Evolutionary conservation across 2,113 vertebrate species (phyloP), one percentile per base, ranked within the genome.

Genomic region (Hipposideros armiger): DNA sequence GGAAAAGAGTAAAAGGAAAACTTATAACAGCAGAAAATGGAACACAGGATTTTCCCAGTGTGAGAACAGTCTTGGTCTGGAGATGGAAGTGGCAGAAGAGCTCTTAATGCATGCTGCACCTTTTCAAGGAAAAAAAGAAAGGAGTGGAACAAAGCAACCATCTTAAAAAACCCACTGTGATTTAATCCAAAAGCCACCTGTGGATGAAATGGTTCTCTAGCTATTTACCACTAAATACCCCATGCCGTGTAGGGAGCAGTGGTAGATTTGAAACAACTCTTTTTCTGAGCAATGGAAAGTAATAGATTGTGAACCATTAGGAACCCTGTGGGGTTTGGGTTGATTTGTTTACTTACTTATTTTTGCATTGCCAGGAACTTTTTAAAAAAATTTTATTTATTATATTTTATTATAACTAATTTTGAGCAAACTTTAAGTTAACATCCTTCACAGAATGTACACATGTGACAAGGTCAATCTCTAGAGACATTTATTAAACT

Each of bases 1-100:
- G 10, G 85, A 50, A 36, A 93, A 87, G 82, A 89, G 19, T 64
- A 70, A 66, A 70, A 86, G 56, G 54, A 66, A 89, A 93, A 73
- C 4, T 11, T 32, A 15, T 1, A 72, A 70, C 2, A 10, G 47
- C 40, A 26, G 77, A 50, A 91, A 90, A 76, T 0, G 11, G 66
- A 91, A 56, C 50, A 11, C 2, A 15, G 78, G 47, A 16, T 42
- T 60, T 90, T 66, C 81, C 62, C 42, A 45, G 72, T 0, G 11
- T 74, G 84, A 76, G 58, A 81, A 78, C 2, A 54, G 69, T 56
- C 32, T 16, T 1, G 1, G 60, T 26, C 67, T 85, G 70, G 22
- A 52, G 30, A 16, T 42, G 26, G 52, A 36, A 76, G 11, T 7
- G 58, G 45, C 42, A 52, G 26, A 66, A 45, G 40, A 40, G 22